Conservation (phyloP, 1,140 invertebrate species). For the Onthophagus taurus region DNA sequence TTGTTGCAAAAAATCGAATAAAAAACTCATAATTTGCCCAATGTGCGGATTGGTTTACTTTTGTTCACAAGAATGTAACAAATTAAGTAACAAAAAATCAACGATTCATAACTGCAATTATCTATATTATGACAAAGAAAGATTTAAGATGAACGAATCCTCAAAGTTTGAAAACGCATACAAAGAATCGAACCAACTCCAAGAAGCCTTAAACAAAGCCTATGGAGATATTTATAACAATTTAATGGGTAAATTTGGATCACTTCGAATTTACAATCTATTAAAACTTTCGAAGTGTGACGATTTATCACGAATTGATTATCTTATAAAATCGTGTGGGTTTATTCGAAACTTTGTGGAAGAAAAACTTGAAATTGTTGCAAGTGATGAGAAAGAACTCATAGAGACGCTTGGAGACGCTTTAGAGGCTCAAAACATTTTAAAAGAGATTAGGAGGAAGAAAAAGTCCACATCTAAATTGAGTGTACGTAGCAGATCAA, state of each 20-base stretch:
- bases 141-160: neutral
- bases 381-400: neutral
- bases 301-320: neutral
- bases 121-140: slow-evolving; percentile 21
- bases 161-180: neutral
- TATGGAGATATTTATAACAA: neutral
- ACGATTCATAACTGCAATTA: slow-evolving; percentile 18
- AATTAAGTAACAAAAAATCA: slow-evolving; percentile 12
- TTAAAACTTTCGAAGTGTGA: neutral
- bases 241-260: too few species aligned
- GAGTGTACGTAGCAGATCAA: too few species aligned
- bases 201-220: neutral
- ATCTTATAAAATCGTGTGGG: neutral
- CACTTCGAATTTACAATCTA: neutral
- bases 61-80: slow-evolving; percentile 28
- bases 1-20: slow-evolving; percentile 21
- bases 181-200: neutral
- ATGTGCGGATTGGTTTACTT: slow-evolving; percentile 26
- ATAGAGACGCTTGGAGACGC: neutral
- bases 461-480: too few species aligned
- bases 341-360: neutral
- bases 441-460: too few species aligned
- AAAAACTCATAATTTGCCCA: slow-evolving; percentile 23
- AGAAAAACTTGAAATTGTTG: neutral
- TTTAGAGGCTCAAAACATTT: too few species aligned